phyloP scores from a whole-genome alignment of 2,888 invertebrate species.

The Phyllotreta cruciferae region DNA sequence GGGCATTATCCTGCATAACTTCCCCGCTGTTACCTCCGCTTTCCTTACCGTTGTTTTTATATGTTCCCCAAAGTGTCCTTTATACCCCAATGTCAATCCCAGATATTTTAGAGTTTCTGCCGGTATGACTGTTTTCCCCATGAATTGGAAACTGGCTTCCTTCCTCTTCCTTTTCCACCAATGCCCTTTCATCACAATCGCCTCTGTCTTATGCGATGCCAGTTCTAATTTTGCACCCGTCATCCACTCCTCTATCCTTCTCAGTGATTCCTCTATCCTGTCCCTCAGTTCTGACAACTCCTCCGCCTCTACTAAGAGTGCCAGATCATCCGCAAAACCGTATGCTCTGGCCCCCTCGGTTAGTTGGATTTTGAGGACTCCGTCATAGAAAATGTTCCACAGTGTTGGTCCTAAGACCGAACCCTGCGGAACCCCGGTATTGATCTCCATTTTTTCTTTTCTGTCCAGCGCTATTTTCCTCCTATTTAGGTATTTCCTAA shows the following conservation, averaged over 20 bases:
- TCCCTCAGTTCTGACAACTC: background rate
- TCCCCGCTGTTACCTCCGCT: background rate
- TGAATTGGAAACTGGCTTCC: background rate
- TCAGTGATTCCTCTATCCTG: background rate
- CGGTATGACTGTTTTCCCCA: background rate
- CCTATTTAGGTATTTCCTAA: slow-evolving; percentile 9
- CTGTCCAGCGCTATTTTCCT: slow-evolving; percentile 1
- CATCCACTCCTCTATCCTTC: background rate
- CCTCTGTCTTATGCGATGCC: background rate
- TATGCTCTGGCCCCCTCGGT: background rate
- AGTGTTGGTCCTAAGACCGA: slow-evolving; percentile 1
- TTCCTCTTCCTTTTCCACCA: background rate
- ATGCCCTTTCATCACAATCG: background rate
- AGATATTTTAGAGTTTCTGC: background rate
- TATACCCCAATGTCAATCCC: background rate
- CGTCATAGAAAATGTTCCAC: background rate
- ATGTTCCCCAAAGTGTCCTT: background rate
- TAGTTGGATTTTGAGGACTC: background rate
- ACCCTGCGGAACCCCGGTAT: slow-evolving; percentile 8
- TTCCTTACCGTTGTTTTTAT: background rate
- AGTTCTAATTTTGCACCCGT: background rate
- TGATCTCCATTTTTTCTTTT: background rate
- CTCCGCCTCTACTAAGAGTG: background rate
- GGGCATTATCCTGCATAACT: background rate
- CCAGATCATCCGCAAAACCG: background rate